These are phyloP conservation scores for Hydrocynus forskahlii DNA, from an alignment of 2,797 vertebrate genomes.

Conservation along the genomic window DNA sequence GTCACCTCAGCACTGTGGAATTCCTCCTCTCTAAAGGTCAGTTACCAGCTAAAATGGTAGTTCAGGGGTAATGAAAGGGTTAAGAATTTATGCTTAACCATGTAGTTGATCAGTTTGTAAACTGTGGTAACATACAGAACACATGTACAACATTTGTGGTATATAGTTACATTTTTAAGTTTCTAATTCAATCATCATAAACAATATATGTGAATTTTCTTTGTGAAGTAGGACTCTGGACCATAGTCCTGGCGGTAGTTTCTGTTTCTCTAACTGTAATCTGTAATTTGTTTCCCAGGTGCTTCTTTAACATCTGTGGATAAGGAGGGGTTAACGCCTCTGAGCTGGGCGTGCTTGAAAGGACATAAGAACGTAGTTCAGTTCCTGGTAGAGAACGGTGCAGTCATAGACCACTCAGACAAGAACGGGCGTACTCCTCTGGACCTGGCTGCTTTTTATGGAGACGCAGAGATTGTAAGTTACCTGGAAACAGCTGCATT, in stretches of 20 bases:
- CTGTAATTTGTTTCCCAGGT: conserved; percentile 74
- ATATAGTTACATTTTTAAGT: background rate
- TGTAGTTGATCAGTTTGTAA: background rate
- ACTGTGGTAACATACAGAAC: background rate
- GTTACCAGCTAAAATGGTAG: background rate
- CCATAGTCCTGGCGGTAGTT: background rate
- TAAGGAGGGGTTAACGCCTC: conserved; percentile 93
- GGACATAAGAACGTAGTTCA: conserved; percentile 93
- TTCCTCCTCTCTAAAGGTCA: conserved; percentile 95
- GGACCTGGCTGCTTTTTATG: conserved; percentile 96
- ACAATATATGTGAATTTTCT: background rate
- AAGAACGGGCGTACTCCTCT: conserved; percentile 95
- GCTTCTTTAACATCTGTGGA: conserved; percentile 90
- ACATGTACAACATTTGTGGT: background rate
- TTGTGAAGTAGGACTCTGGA: background rate
- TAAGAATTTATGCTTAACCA: too few relatives aligned
- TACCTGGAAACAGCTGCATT: conserved; percentile 9
- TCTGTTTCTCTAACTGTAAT: background rate
- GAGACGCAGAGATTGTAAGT: conserved; percentile 95
- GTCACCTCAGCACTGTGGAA: conserved; percentile 92
- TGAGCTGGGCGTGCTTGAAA: conserved; percentile 98
- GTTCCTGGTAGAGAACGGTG: conserved; percentile 92
- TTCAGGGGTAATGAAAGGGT: background rate
- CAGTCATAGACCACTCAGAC: conserved; percentile 93
- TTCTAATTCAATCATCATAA: background rate